Evolutionary conservation across 2,113 vertebrate species (phyloP), one percentile per base, ranked within the genome.

Genomic region (Oryzias celebensis): DNA sequence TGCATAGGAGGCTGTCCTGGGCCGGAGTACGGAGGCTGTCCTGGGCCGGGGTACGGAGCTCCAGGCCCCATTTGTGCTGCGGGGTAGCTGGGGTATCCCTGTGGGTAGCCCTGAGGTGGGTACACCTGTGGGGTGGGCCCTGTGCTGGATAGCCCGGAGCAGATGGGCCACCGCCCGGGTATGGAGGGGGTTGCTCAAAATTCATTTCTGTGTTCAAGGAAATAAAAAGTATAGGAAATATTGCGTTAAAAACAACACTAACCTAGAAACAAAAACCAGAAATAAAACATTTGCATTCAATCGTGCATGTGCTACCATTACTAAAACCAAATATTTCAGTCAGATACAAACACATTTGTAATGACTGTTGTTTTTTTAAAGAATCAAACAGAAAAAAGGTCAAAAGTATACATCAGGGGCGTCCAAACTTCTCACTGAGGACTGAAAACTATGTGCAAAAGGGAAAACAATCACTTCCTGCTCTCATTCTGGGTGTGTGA

Each of bases 121-220:
- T 83, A 86, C 6, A 92, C 55, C 22, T 88, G 74, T 7, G 64
- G 73, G 78, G 83, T 4, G 63, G 62, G 52, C 82, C 84, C 28
- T 95, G 95, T 12, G 88, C 91, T 0, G 95, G 93, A 72, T 96
- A 96, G 2, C 78, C 79, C 10, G 95, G 94, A 77, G 95, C 95
- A 0, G 86, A 78, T 0, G 94, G 92, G 43, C 90, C 93, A 0
- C 86, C 91, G 73, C 93, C 93, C 0, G 94, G 75, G 87, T 97
- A 97, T 0, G 95, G 95, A 13, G 95, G 95, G 28, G 95, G 95
- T 52, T 95, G 93, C 72, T 94, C 95, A 79, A 90, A 93, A 82
- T 92, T 96, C 95, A 96, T 96, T 83, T 74, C 58, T 73, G 55
- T 65, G 81, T 49, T 58, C 60, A 59, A 61, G 28, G 61, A 18